Percentiles rank a stretch among this genome's conserved stretches.
Evolutionary conservation across 2,888 invertebrate species (phyloP).

Genomic region (Syrphus vitripennis): DNA sequence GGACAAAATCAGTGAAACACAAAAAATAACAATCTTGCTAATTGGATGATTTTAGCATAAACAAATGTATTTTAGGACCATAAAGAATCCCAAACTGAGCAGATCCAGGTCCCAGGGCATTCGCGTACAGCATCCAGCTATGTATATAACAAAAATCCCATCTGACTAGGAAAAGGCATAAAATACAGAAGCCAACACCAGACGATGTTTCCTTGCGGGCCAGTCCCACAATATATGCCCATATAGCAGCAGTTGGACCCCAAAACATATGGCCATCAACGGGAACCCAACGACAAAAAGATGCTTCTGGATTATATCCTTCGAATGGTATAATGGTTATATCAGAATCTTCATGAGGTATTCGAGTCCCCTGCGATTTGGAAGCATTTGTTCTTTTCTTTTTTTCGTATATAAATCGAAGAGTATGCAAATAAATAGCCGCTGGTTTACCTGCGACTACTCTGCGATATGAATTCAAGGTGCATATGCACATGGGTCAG

Average conservation of each 20-base stretch:
- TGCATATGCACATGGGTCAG: slow-evolving; percentile 22
- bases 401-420: slow-evolving; percentile 17
- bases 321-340: slow-evolving; percentile 62
- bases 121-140: slow-evolving; percentile 1
- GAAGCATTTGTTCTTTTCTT: slow-evolving; percentile 12
- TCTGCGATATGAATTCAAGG: slow-evolving; percentile 44
- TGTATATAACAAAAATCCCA: slow-evolving; percentile 22
- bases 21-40: slow-evolving; percentile 81
- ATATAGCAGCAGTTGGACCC: slow-evolving; percentile 19
- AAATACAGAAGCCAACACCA: slow-evolving; percentile 44
- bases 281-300: slow-evolving; percentile 23
- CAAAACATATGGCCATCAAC: slow-evolving; percentile 54
- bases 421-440: slow-evolving; percentile 64
- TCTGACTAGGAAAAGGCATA: slow-evolving; percentile 35
- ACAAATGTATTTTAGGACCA: slow-evolving; percentile 80
- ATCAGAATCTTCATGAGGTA: slow-evolving; percentile 52
- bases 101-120: slow-evolving; percentile 29
- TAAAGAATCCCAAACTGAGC: slow-evolving; percentile 68
- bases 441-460: slow-evolving; percentile 22
- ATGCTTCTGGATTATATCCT: slow-evolving; percentile 48
- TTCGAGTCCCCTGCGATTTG: slow-evolving; percentile 59
- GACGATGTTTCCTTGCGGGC: slow-evolving; percentile 18
- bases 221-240: slow-evolving; percentile 12
- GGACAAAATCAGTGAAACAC: slow-evolving; percentile 77
- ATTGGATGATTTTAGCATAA: slow-evolving; percentile 82